Evolutionary conservation across 2,797 vertebrate species (phyloP).

Genomic region (Pangasius macronema): DNA sequence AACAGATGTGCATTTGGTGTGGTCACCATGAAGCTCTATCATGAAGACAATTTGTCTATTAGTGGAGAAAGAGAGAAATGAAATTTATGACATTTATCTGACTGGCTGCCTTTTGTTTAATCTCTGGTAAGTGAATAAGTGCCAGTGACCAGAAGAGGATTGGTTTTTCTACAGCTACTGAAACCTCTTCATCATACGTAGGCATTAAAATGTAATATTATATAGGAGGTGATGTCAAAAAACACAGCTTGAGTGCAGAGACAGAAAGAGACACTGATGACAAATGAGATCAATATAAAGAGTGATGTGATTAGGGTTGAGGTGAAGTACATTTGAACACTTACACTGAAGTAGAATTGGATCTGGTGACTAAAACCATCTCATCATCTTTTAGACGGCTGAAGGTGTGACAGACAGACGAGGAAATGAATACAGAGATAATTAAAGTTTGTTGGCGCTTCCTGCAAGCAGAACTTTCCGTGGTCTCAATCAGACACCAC

Average conservation of each 20-base stretch:
- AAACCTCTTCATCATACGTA: constrained; percentile 8
- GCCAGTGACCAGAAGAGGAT: constrained; percentile 17
- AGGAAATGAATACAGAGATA: constrained; percentile 44
- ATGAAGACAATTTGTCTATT: not conserved
- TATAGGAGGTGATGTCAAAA: constrained; percentile 19
- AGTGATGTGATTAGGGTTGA: constrained; percentile 41
- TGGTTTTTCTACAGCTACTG: constrained; percentile 17
- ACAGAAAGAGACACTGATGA: constrained; percentile 34
- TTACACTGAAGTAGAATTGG: constrained; percentile 32
- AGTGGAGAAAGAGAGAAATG: not conserved
- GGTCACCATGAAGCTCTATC: not conserved
- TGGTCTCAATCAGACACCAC: constrained; percentile 47
- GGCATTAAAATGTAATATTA: constrained; percentile 27
- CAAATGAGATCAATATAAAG: constrained; percentile 50
- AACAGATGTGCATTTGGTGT: not conserved
- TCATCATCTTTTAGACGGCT: constrained; percentile 29
- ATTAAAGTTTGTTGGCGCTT: constrained; percentile 48
- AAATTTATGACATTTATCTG: not conserved
- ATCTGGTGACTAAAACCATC: constrained; percentile 39
- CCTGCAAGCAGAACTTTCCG: constrained; percentile 41
- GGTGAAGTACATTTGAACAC: constrained; percentile 46
- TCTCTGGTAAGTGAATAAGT: constrained; percentile 36
- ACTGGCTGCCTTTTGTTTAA: constrained; percentile 19
- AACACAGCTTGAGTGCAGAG: not conserved
- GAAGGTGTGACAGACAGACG: constrained; percentile 43